Base-by-base conservation (phyloP, 2,113 vertebrate genomes). In the Lanius ludovicianus region DNA sequence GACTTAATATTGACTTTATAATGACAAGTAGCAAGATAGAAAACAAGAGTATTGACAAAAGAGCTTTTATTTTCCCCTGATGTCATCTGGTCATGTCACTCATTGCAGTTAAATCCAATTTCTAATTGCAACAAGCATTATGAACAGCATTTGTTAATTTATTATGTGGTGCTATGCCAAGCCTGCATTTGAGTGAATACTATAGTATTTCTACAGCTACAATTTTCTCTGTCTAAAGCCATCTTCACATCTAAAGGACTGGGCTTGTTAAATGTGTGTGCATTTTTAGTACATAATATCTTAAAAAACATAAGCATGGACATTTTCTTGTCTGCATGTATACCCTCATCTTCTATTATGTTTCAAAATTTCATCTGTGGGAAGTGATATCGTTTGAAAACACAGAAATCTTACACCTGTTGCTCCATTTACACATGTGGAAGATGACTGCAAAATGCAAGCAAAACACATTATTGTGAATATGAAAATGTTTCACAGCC, bases 11-110 rank as follows among this genome's bases (percentile, higher is more conserved):
- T 89, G 81, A 82, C 55, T 87, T 76, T 57, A 62, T 53, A 79
- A 64, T 57, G 49, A 46, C 74, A 97, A 84, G 49, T 23, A 53
- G 17, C 16, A 81, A 63, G 63, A 89, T 5, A 59, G 44, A 95
- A 92, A 89, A 89, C 21, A 81, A 57, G 41, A 65, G 4, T 69
- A 89, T 79, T 85, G 70, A 87, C n/a, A 65, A 82, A 93, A 91
- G 70, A 96, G 74, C 68, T 96, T 93, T 95, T 87, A 69, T 89
- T 87, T 94, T 77, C 37, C 57, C 46, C 59, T 60, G 13, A 73
- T 93, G 84, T 97, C 81, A 83, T 76, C 90, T 89, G 70, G 57
- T 76, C 63, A 50, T 80, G 91, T 91, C 78, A 89, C 19, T 94
- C 70, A 90, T n/a, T 5, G 1, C 15, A 56, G 69, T 56, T 89